Evolutionary conservation across 2,797 vertebrate genomes (phyloP), one percentile per base, ranked within the genome.

Genomic region (Acipenser oxyrinchus): DNA sequence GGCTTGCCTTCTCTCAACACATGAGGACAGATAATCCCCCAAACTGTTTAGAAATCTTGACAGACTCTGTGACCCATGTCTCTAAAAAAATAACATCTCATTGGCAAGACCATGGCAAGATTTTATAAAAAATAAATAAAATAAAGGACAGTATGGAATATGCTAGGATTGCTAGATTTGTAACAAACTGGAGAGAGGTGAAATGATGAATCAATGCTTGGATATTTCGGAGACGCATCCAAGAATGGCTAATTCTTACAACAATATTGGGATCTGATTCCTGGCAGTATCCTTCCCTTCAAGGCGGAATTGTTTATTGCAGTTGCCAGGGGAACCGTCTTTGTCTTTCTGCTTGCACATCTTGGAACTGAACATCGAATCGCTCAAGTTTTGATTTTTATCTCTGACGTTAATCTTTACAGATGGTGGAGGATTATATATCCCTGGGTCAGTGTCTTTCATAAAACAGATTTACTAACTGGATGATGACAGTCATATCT

Each of bases 321-420:
- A 0, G 82, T 87, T 82, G 78, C 83, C 80, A 79, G 66, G 83
- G 83, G 81, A 70, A 80, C 79, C 74, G 78, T 83, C 83, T 70
- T 51, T 63, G 72, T 76, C 66, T 66, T 2, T 72, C 69, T 57
- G 49, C 70, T 65, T 37, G 37, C 37, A 37, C 37, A 37, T 37
- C 50, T 13, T 50, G 73, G 74, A 68, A 68, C 13, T 63, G 66
- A 66, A 57, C 15, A 50, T 7, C 49, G 51, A 51, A 0, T 72
- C 79, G 57, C 3, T 79, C 53, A 74, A 63, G 71, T 71, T 60
- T 65, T 60, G 60, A 59, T 74, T 74, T 74, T 72, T 74, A 74
- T 81, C 69, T 63, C 74, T 67, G n/a, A 18, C 70, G 8, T 61
- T 69, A 71, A 75, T 69, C 1, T 64, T 69, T 13, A 67, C 70